Conservation (phyloP, 2,797 vertebrate species). For the Gadopsis bispinosus region DNA sequence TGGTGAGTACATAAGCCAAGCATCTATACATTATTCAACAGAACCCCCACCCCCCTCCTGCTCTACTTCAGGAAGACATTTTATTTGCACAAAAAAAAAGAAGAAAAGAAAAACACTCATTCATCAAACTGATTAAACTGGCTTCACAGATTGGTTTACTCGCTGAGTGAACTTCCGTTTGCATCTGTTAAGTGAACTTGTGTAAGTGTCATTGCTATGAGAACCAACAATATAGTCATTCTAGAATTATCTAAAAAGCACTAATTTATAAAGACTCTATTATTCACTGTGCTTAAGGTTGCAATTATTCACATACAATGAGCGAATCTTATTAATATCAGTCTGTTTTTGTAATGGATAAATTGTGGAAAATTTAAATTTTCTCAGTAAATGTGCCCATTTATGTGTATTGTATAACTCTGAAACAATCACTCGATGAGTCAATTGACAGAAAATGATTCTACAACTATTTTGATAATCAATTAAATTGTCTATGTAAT, state of each 20-base stretch:
- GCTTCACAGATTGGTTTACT: constrained; percentile 1
- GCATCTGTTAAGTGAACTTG: constrained; percentile 6
- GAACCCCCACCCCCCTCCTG: constrained; percentile 60
- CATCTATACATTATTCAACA: constrained; percentile 85
- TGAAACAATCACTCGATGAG: not conserved
- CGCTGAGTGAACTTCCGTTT: constrained; percentile 24
- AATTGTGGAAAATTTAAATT: not conserved
- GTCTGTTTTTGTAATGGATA: not conserved
- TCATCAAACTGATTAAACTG: constrained; percentile 38
- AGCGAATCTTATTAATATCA: not conserved
- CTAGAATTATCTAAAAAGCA: not conserved
- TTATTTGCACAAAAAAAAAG: constrained; percentile 32
- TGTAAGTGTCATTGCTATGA: constrained; percentile 7
- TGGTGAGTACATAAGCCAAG: constrained; percentile 83
- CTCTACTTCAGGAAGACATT: constrained; percentile 56
- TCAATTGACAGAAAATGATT: not conserved
- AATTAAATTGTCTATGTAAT: no score
- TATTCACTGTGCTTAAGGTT: constrained; percentile 1
- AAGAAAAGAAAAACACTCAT: constrained; percentile 23
- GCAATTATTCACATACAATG: not conserved
- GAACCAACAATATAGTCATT: not conserved
- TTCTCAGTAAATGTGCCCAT: not conserved
- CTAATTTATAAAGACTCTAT: not conserved
- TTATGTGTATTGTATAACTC: not conserved
- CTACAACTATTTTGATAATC: no score